Evolutionary conservation across 2,797 vertebrate species (phyloP), one percentile per base, ranked within the genome.

Genomic region (Lepus oiostolus): DNA sequence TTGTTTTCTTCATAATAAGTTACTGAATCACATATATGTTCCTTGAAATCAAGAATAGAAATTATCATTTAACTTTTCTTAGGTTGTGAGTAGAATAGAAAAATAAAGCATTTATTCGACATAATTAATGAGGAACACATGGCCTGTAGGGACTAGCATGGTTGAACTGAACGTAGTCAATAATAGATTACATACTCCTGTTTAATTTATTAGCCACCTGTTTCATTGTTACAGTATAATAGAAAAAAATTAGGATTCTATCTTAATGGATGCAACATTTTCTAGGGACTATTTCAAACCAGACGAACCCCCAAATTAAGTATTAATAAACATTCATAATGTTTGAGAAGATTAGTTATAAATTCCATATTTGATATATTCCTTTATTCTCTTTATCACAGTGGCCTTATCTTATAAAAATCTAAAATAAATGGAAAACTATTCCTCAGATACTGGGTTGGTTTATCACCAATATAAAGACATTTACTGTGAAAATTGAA

Each of bases 191-290:
- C 95, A 94, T 97, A 97, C n/a, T 87, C 93, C 96, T 98, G 97
- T 90, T 97, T 98, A 98, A 98, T 98, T 98, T 98, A 98, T 98
- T 97, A 98, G 95, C 97, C 97, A 98, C 96, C 97, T 98, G 95
- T 97, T 98, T 96, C 87, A 84, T 89, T 97, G 94, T 85, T 93
- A 94, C 28, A 97, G 93, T 97, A 96, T 95, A 97, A 91, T 81
- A 95, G 88, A 96, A 96, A 95, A 42, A 58, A 93, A 97, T 97
- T 97, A 97, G 94, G 86, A 97, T 97, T 92, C 90, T 75, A 62
- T 97, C 92, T 90, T 58, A 30, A 84, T 77, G 91, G 84, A 84
- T 58, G 79, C 13, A 95, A 63, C 60, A 89, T 94, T 97, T 94
- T 88, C 50, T 92, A 80, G 81, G 24, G 93, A 88, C 90, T 92